phyloP scores from a whole-genome alignment of 2,888 invertebrate species.

The Esperia sulphurella region DNA sequence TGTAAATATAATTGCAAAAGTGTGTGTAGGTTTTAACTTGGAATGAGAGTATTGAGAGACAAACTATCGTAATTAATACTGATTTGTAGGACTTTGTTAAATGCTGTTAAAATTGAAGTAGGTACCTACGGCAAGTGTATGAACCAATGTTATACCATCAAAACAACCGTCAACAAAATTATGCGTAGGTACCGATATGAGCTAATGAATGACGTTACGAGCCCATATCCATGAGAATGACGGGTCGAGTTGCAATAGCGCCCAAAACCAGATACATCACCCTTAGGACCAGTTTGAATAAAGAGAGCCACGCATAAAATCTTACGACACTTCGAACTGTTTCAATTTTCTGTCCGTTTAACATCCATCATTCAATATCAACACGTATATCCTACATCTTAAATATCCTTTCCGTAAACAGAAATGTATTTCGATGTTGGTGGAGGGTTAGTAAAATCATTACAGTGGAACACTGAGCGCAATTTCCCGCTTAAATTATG shows the following conservation, averaged over 20 bases:
- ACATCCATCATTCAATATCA: constrained; percentile 14
- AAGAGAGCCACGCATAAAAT: constrained; percentile 70
- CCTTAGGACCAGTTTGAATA: constrained; percentile 72
- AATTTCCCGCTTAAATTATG: constrained; percentile 71
- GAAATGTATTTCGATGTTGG: constrained; percentile 23
- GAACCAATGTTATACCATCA: constrained; percentile 13
- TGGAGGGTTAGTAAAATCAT: constrained; percentile 61
- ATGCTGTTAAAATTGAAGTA: no score
- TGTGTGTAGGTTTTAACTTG: no score
- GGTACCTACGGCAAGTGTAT: no score
- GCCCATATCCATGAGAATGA: constrained; percentile 29
- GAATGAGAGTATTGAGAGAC: no score
- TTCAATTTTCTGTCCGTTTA: constrained; percentile 1
- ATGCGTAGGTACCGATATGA: constrained; percentile 31
- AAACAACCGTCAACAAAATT: constrained; percentile 33
- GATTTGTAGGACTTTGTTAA: no score
- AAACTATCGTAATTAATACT: no score
- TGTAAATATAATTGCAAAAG: no score
- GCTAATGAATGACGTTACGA: constrained; percentile 49
- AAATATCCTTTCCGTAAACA: constrained; percentile 7
- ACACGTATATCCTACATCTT: constrained; percentile 12
- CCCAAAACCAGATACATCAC: constrained; percentile 69
- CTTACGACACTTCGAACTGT: constrained; percentile 61
- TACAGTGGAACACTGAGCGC: constrained; percentile 41
- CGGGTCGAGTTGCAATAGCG: constrained; percentile 69